Base-by-base conservation (phyloP, 2,113 vertebrate species). In the Protomyctophum bolini region DNA sequence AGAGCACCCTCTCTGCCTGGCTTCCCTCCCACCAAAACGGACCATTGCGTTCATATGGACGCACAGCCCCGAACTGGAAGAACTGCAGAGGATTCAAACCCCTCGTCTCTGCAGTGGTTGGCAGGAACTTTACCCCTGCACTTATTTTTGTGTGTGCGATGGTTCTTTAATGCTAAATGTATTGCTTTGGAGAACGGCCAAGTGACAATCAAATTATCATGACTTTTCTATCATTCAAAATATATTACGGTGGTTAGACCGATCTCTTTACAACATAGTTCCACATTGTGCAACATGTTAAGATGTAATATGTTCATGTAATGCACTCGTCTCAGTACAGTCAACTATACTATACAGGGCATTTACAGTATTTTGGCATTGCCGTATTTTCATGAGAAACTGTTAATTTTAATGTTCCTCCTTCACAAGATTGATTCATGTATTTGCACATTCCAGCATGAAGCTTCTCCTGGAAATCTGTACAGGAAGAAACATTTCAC, bases 191-290 rank as follows among this genome's bases (percentile, higher is more conserved):
- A 11, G 2, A 73, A 14, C 62, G 57, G 56, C 12, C 9, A 72
- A 69, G 75, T 74, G 83, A 86, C 85, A 83, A 86, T 89, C 80
- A 52, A 52, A 80, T 46, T 63, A 48, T 52, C 48, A 12, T 58
- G 64, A 52, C 59, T 50, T 76, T 41, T 68, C 73, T 70, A 57
- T 12, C 15, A 56, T 10, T 8, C 2, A 11, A 76, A 12, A 9
- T 6, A 60, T 46, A 33, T 62, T 63, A 33, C 57, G 50, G 50
- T 21, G 10, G 5, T 15, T 59, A 9, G 10, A 15, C 10, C 0
- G 10, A 21, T 58, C 3, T 58, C 4, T 33, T 49, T 33, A 10
- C n/a, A n/a, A n/a, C 58, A 1, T 77, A 29, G 29, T 76, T 46
- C 71, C 56, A 70, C 58, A 47, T 50, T 33, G n/a, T 59, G 52